A percentile compares a stretch with the other conserved stretches of the same genome.
Conservation (phyloP, 2,888 invertebrate genomes). For the Euzetes globulus region DNA sequence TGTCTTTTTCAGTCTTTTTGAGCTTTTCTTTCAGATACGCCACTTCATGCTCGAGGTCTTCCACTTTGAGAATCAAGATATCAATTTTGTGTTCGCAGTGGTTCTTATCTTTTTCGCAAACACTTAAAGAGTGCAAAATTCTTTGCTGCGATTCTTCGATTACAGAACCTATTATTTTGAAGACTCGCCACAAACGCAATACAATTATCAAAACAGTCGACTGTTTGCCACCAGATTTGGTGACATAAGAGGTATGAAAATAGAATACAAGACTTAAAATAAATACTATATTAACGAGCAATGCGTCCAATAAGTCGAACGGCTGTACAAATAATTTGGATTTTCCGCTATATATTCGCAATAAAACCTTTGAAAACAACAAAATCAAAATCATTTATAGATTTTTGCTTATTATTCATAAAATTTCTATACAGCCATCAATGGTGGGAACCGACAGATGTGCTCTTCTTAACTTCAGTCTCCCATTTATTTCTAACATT, state of each 20-base stretch:
- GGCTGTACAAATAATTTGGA: slow-evolving; percentile 17
- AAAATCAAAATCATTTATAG: too few species aligned
- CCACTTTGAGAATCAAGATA: slow-evolving; percentile 43
- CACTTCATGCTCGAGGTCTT: slow-evolving; percentile 44
- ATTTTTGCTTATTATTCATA: background rate
- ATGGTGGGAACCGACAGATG: too few species aligned
- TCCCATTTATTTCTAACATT: too few species aligned
- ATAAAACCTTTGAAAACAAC: background rate
- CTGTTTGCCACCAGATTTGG: slow-evolving; percentile 38
- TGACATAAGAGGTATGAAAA: slow-evolving; percentile 34
- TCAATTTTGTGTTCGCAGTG: slow-evolving; percentile 43
- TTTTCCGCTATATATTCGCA: slow-evolving; percentile 30
- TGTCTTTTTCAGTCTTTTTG: slow-evolving; percentile 43
- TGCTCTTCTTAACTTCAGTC: too few species aligned
- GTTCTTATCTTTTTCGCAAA: slow-evolving; percentile 42
- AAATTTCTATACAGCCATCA: background rate
- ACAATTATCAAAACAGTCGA: slow-evolving; percentile 41
- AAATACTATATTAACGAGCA: slow-evolving; percentile 42
- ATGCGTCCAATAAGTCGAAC: slow-evolving; percentile 41
- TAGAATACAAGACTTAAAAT: slow-evolving; percentile 41
- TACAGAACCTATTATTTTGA: slow-evolving; percentile 40
- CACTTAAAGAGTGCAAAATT: slow-evolving; percentile 40
- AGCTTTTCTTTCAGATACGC: slow-evolving; percentile 43
- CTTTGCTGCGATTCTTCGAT: slow-evolving; percentile 41
- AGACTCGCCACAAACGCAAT: slow-evolving; percentile 42